Conservation (phyloP, 1,140 invertebrate genomes). For the Choristoneura fumiferana region DNA sequence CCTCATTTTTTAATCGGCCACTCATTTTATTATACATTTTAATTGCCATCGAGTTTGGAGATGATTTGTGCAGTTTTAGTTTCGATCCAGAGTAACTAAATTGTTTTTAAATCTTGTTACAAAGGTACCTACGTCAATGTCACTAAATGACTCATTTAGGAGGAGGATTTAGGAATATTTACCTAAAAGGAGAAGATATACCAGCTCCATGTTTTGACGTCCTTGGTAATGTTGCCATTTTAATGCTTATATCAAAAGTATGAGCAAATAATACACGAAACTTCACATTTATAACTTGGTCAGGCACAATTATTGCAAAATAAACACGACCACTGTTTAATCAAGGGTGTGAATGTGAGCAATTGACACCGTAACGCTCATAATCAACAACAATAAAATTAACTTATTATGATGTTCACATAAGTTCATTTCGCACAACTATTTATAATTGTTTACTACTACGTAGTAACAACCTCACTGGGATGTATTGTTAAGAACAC, state of each 20-base stretch:
- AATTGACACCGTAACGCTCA: no score
- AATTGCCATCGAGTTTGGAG: no score
- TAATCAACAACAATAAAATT: no score
- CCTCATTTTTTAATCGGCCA: no score
- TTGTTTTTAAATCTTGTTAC: no score
- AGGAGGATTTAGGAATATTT: constrained; percentile 12
- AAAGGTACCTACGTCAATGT: no score
- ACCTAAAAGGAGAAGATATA: constrained; percentile 65
- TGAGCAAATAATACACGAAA: not conserved
- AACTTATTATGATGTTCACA: no score
- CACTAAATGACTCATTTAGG: not conserved
- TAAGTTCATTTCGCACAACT: not conserved
- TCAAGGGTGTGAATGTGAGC: no score
- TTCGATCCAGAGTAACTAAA: no score
- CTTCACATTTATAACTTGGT: constrained; percentile 8
- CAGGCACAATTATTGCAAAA: not conserved
- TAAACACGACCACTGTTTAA: no score
- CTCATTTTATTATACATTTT: no score
- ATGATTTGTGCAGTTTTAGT: no score
- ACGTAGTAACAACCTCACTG: constrained; percentile 2
- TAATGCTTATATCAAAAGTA: constrained; percentile 23
- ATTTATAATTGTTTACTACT: constrained; percentile 6
- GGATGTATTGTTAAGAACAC: not conserved
- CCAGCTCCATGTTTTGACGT: constrained; percentile 56
- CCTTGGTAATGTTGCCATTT: constrained; percentile 69